Evolutionary conservation across 1,140 invertebrate genomes (phyloP).

Genomic region (Platyura marginata): DNA sequence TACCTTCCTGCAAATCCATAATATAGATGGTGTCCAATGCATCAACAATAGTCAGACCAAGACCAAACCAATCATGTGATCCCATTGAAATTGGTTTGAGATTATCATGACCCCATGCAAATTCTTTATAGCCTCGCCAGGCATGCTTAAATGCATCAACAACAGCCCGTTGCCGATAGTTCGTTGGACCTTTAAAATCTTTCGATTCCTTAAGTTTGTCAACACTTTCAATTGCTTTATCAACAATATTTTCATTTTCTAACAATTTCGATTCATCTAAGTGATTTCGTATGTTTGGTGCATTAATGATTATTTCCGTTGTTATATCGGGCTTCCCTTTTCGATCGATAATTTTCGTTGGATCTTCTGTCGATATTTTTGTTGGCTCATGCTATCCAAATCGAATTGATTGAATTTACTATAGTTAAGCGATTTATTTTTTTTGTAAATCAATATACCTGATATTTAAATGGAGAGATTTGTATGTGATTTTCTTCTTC

Average conservation of each 20-base stretch:
- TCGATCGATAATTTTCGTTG: no score
- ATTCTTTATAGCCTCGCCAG: conserved; percentile 78
- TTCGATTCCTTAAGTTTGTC: conserved; percentile 8
- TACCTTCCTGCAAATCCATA: conserved; percentile 77
- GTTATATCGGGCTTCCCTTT: neutral
- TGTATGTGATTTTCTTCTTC: conserved; percentile 8
- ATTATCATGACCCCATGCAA: conserved; percentile 90
- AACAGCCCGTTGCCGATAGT: conserved; percentile 60
- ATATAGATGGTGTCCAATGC: conserved; percentile 81
- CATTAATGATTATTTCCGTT: neutral
- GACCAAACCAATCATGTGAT: conserved; percentile 76
- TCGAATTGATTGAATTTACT: no score
- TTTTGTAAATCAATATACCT: no score
- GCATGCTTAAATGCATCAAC: conserved; percentile 77
- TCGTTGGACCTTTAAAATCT: conserved; percentile 44
- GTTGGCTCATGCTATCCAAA: no score
- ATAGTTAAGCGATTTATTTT: no score
- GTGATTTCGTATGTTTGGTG: neutral
- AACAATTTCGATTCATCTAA: conserved; percentile 2
- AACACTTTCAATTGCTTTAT: conserved; percentile 8
- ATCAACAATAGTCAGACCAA: conserved; percentile 83
- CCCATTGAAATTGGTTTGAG: conserved; percentile 68
- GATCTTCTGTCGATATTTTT: no score
- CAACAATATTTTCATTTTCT: conserved; percentile 12
- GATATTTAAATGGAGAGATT: conserved; percentile 9